phyloP scores from a whole-genome alignment of 2,113 vertebrate species.

The Lichenostomus cassidix region DNA sequence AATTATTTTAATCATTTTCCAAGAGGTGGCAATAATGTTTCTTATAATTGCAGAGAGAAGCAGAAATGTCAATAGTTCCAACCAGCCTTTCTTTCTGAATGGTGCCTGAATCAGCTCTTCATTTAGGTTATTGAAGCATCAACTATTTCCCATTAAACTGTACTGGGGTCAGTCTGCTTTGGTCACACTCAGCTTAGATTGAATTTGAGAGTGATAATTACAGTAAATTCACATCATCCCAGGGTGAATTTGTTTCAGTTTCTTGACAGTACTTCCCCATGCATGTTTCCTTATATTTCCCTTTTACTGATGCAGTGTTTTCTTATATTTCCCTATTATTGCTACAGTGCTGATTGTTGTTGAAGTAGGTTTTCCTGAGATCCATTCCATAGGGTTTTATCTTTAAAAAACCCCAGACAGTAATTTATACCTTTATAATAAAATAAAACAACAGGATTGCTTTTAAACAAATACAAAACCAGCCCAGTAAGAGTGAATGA shows the following conservation, averaged over 20 bases:
- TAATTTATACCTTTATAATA: neutral
- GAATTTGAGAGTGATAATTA: constrained; percentile 19
- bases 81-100: constrained; percentile 44
- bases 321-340: neutral
- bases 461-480: neutral
- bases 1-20: constrained; percentile 73
- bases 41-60: constrained; percentile 62
- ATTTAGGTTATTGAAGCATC: constrained; percentile 52
- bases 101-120: constrained; percentile 67
- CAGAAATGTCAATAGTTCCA: constrained; percentile 70
- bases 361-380: neutral
- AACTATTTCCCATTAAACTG: constrained; percentile 52
- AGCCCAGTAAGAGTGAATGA: neutral
- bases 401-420: neutral
- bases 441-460: neutral
- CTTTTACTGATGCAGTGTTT: neutral
- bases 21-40: constrained; percentile 53
- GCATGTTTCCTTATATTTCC: neutral
- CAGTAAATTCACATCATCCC: neutral
- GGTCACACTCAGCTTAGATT: neutral
- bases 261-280: neutral
- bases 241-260: neutral
- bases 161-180: neutral
- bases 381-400: neutral
- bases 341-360: neutral